Conservation (phyloP, 2,797 vertebrate genomes). For the Rhabdomys pumilio region DNA sequence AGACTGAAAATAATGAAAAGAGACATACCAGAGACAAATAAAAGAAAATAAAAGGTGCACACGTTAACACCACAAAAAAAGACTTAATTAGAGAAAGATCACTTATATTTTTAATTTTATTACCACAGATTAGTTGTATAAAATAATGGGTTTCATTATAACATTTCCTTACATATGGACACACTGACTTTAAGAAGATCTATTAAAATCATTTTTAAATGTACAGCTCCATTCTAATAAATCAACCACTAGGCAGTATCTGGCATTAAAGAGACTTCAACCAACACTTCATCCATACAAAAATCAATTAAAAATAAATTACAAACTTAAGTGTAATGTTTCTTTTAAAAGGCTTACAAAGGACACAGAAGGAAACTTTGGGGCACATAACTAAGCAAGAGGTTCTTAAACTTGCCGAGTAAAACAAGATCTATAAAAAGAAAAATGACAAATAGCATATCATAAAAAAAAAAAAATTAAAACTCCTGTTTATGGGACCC, state of each 20-base stretch:
- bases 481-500: neutral
- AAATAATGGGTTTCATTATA: neutral
- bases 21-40: neutral
- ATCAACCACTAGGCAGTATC: too few relatives aligned
- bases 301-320: neutral
- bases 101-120: neutral
- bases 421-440: slow-evolving; percentile 2
- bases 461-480: neutral
- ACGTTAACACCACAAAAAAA: neutral
- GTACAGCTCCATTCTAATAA: too few relatives aligned
- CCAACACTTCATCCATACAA: neutral
- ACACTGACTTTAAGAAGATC: slow-evolving; percentile 1
- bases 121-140: neutral
- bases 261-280: neutral
- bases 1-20: neutral
- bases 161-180: neutral
- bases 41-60: neutral
- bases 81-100: neutral
- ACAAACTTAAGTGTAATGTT: neutral
- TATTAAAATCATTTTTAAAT: neutral
- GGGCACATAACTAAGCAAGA: neutral
- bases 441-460: neutral
- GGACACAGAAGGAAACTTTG: neutral
- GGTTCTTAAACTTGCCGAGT: neutral
- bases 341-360: neutral